Evolutionary conservation across 2,797 vertebrate genomes (phyloP), one percentile per base, ranked within the genome.

Genomic region (Cossypha caffra): DNA sequence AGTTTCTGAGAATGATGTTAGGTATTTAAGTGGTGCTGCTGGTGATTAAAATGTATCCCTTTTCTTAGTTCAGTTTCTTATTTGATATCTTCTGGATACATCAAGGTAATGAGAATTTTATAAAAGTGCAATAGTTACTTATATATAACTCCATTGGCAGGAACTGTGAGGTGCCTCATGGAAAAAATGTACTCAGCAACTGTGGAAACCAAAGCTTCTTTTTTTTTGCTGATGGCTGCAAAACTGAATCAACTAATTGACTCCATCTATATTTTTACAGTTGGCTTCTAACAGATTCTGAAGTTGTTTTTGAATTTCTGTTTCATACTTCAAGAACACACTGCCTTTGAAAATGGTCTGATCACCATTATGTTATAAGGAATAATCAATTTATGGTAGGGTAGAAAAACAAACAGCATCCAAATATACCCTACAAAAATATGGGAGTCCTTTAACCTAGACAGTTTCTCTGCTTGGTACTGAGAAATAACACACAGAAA

Each of bases 221-320:
- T 75, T 83, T 93, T 94, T 96, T 97, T 95, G 68, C 94, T 97
- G 95, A 78, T 62, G 62, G 64, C 74, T 94, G 85, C 76, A 96
- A 95, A 93, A 97, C 81, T 75, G 78, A 93, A 83, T 83, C 69
- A 82, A 78, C 77, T 97, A 96, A 97, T 96, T 95, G 86, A 93
- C 74, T 97, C 88, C 28, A 50, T 86, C 68, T 95, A 84, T 92
- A 96, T 95, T 94, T 97, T 96, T 96, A 96, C 88, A 95, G 80
- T 92, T 96, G 90, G 78, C 90, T 97, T 96, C 89, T 89, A 94
- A 85, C 48, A 90, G 88, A 95, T 88, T 93, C 71, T 33, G 28
- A 94, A 86, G 77, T 86, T 92, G 86, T 13, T 45, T 92, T 81
- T 54, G 74, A 92, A 83, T 93, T 95, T 94, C 76, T 93, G 75